Conservation (phyloP, 2,797 vertebrate genomes). For the Meda fulgida region DNA sequence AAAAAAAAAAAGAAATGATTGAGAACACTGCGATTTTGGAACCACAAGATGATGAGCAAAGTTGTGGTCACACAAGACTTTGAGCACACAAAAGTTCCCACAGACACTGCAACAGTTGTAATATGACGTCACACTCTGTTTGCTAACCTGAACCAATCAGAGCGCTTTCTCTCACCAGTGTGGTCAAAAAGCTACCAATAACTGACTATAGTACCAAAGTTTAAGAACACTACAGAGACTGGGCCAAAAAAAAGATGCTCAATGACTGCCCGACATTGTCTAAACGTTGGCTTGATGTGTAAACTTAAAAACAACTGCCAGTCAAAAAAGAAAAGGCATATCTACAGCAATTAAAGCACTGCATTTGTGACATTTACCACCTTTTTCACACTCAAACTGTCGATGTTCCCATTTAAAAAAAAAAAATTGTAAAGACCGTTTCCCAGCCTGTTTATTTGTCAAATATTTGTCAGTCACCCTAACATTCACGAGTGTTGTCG, state of each 20-base stretch:
- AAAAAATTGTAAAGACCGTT: not conserved
- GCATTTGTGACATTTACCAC: not conserved
- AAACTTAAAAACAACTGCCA: not conserved
- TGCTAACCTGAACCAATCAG: not conserved
- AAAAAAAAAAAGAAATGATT: not conserved
- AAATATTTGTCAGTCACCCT: not conserved
- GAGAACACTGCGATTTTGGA: not conserved
- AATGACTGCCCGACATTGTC: not conserved
- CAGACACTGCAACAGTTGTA: not conserved
- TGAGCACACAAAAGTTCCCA: not conserved
- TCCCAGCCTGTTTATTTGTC: not conserved
- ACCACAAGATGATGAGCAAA: not conserved
- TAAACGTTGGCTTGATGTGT: not conserved
- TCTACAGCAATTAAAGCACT: not conserved
- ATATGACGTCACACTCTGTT: not conserved
- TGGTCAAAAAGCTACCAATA: not conserved
- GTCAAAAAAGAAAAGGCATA: not conserved
- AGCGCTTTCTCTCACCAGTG: not conserved
- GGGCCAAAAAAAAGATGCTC: not conserved
- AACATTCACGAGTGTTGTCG: not conserved
- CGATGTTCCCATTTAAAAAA: not conserved
- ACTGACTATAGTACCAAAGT: not conserved
- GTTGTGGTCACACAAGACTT: no score
- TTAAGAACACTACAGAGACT: not conserved
- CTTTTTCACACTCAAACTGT: not conserved